Evolutionary conservation across 2,888 invertebrate species (phyloP).

Genomic region (Cephus pygmeus): DNA sequence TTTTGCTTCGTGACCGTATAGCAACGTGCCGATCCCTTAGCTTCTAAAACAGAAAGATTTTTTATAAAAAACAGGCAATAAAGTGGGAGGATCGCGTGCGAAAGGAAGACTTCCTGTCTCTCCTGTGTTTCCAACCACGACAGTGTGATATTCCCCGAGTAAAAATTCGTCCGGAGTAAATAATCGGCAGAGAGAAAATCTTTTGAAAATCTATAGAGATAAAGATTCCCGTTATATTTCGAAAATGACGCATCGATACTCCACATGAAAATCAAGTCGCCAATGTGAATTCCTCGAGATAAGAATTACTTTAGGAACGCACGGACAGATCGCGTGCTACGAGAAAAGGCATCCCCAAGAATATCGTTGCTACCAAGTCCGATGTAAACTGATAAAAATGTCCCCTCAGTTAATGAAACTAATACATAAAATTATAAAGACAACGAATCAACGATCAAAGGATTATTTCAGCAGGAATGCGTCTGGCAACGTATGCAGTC

Average conservation of each 20-base stretch:
- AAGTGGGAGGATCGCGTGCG: conserved; percentile 26
- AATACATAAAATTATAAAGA: not conserved
- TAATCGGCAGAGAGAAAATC: not conserved
- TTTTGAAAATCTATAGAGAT: not conserved
- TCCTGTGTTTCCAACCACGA: not conserved
- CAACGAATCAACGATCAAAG: conserved; percentile 24
- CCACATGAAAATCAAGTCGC: not conserved
- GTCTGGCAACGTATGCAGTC: conserved; percentile 22
- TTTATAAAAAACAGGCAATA: not conserved
- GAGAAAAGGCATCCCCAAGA: not conserved
- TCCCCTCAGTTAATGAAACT: not conserved
- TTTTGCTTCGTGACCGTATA: not conserved
- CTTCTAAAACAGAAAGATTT: not conserved
- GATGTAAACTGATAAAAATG: not conserved
- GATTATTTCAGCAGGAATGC: conserved; percentile 41
- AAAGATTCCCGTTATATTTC: not conserved
- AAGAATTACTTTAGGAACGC: not conserved
- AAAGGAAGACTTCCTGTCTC: conserved; percentile 36
- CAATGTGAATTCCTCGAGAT: not conserved
- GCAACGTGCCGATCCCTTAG: not conserved
- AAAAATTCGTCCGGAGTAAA: not conserved
- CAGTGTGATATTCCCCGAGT: not conserved
- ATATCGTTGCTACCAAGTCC: not conserved
- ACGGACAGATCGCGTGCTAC: not conserved
- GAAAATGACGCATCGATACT: not conserved